Evolutionary conservation across 1,140 invertebrate species (phyloP).

Genomic region (Anastatus disparis): DNA sequence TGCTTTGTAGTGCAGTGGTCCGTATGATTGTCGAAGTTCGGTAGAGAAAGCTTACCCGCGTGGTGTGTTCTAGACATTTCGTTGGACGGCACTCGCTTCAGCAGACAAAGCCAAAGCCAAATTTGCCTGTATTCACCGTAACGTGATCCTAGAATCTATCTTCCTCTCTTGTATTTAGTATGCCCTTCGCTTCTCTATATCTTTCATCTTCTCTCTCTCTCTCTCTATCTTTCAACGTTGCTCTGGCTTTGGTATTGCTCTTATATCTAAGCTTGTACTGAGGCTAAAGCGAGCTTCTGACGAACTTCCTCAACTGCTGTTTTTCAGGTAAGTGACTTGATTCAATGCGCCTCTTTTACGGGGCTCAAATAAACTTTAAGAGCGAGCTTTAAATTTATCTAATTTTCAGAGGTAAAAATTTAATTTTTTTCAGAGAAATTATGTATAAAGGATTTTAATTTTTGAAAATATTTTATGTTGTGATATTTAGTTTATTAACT

Average conservation of each 20-base stretch:
- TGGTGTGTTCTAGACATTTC: conserved; percentile 59
- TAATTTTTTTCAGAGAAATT: too few species aligned
- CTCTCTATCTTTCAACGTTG: background rate
- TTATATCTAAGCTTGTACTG: background rate
- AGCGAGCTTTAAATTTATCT: too few species aligned
- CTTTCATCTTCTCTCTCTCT: background rate
- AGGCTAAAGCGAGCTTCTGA: too few species aligned
- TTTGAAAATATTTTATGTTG: too few species aligned
- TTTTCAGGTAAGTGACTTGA: too few species aligned
- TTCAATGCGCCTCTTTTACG: too few species aligned
- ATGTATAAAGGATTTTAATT: too few species aligned
- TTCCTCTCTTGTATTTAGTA: background rate
- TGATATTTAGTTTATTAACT: too few species aligned
- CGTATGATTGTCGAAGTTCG: conserved; percentile 65
- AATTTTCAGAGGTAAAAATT: too few species aligned
- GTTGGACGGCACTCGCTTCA: conserved; percentile 43
- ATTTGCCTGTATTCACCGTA: conserved; percentile 34
- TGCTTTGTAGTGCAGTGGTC: conserved; percentile 63
- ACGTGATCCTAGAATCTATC: conserved; percentile 11
- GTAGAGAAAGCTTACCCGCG: conserved; percentile 50
- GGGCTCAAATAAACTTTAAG: too few species aligned
- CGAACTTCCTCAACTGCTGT: too few species aligned
- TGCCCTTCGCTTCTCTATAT: background rate
- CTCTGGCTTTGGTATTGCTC: background rate
- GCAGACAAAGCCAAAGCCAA: conserved; percentile 47